Percentiles rank a stretch among this genome's conserved stretches.
Conservation (phyloP, 2,797 vertebrate species). For the Propithecus deckenii region DNA sequence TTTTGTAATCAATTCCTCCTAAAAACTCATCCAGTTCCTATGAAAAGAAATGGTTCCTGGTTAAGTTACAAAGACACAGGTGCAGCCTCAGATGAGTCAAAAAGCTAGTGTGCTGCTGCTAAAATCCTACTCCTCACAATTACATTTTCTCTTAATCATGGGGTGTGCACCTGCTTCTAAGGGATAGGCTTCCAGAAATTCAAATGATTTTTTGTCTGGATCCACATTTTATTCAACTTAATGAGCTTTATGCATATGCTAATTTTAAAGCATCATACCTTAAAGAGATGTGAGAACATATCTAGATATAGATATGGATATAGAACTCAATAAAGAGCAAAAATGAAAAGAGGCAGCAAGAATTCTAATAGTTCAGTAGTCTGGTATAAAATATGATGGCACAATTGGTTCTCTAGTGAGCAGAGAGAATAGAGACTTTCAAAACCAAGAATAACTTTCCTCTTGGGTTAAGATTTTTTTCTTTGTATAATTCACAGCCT, state of each 20-base stretch:
- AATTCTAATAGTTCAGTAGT: background rate
- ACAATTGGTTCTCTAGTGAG: background rate
- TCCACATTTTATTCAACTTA: slow-evolving; percentile 50
- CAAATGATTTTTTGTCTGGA: slow-evolving; percentile 37
- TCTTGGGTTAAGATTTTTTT: slow-evolving; percentile 58
- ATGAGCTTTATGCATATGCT: slow-evolving; percentile 53
- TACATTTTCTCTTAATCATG: slow-evolving; percentile 41
- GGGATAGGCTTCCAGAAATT: slow-evolving; percentile 2
- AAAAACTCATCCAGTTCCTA: background rate
- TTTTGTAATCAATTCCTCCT: background rate
- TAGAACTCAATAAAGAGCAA: background rate
- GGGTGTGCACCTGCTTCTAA: slow-evolving; percentile 44
- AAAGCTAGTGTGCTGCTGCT: slow-evolving; percentile 1
- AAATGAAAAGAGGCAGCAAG: slow-evolving; percentile 33
- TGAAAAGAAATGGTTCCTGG: slow-evolving; percentile 30
- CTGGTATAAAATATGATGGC: background rate
- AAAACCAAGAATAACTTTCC: slow-evolving; percentile 54
- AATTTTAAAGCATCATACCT: slow-evolving; percentile 38
- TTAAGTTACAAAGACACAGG: slow-evolving; percentile 55
- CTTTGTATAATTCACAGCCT: slow-evolving; percentile 18
- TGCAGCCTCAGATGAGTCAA: slow-evolving; percentile 32
- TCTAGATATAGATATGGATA: background rate
- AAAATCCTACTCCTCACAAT: background rate
- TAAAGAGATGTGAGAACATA: slow-evolving; percentile 10
- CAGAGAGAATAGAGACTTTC: slow-evolving; percentile 49